Evolutionary conservation across 2,113 vertebrate genomes (phyloP).

Genomic region (Xiphophorus couchianus): DNA sequence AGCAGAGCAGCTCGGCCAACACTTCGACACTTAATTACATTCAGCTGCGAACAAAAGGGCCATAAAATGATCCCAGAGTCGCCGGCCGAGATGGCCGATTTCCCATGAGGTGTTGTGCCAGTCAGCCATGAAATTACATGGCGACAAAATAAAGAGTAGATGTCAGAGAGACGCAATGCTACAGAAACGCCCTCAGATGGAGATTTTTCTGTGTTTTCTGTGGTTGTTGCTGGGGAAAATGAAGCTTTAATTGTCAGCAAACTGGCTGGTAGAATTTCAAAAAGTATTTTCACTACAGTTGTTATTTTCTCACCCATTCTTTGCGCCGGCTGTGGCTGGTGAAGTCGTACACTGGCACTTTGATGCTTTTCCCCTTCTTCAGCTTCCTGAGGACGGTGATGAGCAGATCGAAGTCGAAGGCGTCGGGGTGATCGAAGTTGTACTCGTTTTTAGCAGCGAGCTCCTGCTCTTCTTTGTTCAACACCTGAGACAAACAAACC

Average conservation of each 20-base stretch:
- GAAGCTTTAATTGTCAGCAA: constrained; percentile 45
- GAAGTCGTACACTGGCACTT: constrained; percentile 91
- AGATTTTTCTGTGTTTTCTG: neutral
- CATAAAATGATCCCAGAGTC: constrained; percentile 47
- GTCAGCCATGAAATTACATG: constrained; percentile 76
- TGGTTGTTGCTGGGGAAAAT: constrained; percentile 30
- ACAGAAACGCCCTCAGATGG: constrained; percentile 6
- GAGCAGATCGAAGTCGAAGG: constrained; percentile 91
- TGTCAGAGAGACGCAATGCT: constrained; percentile 22
- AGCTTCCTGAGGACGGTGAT: constrained; percentile 86
- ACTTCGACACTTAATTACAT: constrained; percentile 55
- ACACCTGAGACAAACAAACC: constrained; percentile 72
- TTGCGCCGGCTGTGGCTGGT: constrained; percentile 87
- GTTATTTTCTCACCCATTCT: constrained; percentile 82
- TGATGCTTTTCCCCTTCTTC: constrained; percentile 92
- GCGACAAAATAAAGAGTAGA: constrained; percentile 42
- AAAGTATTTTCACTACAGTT: neutral
- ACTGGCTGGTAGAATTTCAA: too few relatives aligned
- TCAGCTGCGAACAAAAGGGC: constrained; percentile 24
- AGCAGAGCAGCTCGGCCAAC: neutral
- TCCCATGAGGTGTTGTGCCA: constrained; percentile 39
- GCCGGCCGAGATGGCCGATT: constrained; percentile 16
- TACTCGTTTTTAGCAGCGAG: constrained; percentile 86
- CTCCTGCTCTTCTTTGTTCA: constrained; percentile 88
- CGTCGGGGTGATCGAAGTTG: constrained; percentile 92